Percentiles rank a stretch among this genome's conserved stretches.
Conservation (phyloP, 2,113 vertebrate species). For the Emberiza fucata region DNA sequence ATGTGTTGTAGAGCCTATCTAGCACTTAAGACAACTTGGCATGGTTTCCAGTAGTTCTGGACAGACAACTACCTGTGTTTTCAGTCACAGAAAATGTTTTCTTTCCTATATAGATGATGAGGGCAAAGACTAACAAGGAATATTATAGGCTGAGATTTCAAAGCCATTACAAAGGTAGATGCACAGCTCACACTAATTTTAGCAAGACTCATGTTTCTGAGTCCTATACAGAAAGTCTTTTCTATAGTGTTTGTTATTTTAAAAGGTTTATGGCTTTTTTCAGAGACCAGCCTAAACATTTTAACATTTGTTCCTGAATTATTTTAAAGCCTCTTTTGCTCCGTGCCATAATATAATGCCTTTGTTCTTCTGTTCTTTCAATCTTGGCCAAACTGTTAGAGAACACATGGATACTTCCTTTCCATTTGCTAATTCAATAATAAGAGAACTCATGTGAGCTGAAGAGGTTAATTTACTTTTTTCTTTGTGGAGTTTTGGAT, state of each 20-base stretch:
- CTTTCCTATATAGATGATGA: background rate
- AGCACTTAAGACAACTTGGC: background rate
- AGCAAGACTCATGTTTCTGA: background rate
- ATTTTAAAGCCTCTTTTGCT: constrained; percentile 1
- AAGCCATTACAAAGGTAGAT: background rate
- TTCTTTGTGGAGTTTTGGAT: background rate
- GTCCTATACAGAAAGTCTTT: background rate
- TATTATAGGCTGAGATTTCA: background rate
- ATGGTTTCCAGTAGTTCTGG: background rate
- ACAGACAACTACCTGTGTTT: background rate
- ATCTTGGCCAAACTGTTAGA: background rate
- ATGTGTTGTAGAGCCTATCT: background rate
- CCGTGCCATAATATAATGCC: background rate
- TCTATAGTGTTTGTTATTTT: background rate
- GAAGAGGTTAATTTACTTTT: background rate
- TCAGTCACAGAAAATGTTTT: background rate
- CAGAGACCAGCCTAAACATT: background rate
- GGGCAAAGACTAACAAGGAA: background rate
- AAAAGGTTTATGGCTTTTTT: background rate
- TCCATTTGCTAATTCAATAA: background rate
- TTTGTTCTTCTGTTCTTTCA: constrained; percentile 38
- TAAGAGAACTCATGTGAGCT: background rate
- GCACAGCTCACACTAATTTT: background rate
- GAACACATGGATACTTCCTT: background rate
- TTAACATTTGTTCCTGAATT: background rate